Conservation (phyloP, 2,113 vertebrate species). For the rabbit (Oryctolagus cuniculus) region DNA sequence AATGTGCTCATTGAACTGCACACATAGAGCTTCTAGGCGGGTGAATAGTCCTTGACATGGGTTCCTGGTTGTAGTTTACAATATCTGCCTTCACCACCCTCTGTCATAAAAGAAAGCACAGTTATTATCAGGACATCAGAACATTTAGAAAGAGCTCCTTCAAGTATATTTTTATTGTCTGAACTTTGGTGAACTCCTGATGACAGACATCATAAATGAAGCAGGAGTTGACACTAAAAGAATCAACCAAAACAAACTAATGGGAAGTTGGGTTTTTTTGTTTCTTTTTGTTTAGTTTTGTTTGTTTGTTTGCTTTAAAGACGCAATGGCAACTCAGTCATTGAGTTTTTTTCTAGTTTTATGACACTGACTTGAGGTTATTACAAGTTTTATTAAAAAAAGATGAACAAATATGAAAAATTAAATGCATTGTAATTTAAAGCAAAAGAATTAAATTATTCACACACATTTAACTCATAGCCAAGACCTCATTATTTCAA, state of each 20-base stretch:
- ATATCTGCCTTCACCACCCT: conserved; percentile 99
- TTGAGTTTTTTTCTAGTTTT: background rate
- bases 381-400: conserved; percentile 41
- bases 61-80: conserved; percentile 99
- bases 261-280: background rate
- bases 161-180: conserved; percentile 77
- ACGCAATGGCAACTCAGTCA: background rate
- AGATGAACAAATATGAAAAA: conserved; percentile 27
- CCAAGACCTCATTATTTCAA: conserved; percentile 15
- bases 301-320: background rate
- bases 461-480: conserved; percentile 36
- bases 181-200: conserved; percentile 70
- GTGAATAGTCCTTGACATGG: conserved; percentile 92
- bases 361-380: conserved; percentile 20
- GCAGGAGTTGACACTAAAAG: conserved; percentile 41
- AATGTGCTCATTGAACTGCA: conserved; percentile 88
- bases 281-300: background rate
- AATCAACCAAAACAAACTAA: conserved; percentile 11
- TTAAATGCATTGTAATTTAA: conserved; percentile 57
- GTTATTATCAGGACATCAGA: conserved; percentile 80
- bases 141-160: conserved; percentile 52
- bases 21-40: conserved; percentile 98
- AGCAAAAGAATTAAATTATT: conserved; percentile 53
- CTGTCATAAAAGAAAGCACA: conserved; percentile 89
- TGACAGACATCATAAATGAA: conserved; percentile 65